Evolutionary conservation across 2,888 invertebrate species (phyloP).

Genomic region (Ctena decussata): DNA sequence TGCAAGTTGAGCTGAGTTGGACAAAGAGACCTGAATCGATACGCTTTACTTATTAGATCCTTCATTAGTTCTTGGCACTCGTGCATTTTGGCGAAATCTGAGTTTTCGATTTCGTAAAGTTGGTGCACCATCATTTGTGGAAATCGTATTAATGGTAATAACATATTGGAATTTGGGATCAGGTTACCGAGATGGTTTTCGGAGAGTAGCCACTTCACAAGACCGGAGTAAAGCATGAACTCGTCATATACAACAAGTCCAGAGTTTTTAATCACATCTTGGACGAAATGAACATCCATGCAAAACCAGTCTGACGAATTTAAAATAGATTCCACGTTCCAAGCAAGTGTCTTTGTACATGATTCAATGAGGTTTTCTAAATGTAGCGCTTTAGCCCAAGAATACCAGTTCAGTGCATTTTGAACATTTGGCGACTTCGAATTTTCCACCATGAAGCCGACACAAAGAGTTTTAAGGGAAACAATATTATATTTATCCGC

Average conservation of each 20-base stretch:
- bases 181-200: constrained; percentile 71
- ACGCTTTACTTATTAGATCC: constrained; percentile 84
- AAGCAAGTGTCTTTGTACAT: constrained; percentile 86
- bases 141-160: constrained; percentile 85
- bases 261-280: constrained; percentile 83
- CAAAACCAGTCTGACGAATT: constrained; percentile 82
- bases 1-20: constrained; percentile 80
- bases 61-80: constrained; percentile 73
- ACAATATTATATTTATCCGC: constrained; percentile 87
- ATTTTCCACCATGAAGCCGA: constrained; percentile 86
- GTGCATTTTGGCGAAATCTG: constrained; percentile 67
- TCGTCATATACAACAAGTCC: constrained; percentile 85
- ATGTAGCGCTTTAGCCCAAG: constrained; percentile 86
- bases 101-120: constrained; percentile 80
- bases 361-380: constrained; percentile 81
- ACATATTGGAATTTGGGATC: constrained; percentile 68
- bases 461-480: constrained; percentile 84
- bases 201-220: constrained; percentile 81
- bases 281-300: constrained; percentile 86
- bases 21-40: constrained; percentile 86
- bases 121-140: constrained; percentile 86
- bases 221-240: constrained; percentile 77
- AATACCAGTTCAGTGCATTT: constrained; percentile 86
- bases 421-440: constrained; percentile 83
- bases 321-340: constrained; percentile 85